Conservation (phyloP, 2,113 vertebrate species). For the Pipa parva region DNA sequence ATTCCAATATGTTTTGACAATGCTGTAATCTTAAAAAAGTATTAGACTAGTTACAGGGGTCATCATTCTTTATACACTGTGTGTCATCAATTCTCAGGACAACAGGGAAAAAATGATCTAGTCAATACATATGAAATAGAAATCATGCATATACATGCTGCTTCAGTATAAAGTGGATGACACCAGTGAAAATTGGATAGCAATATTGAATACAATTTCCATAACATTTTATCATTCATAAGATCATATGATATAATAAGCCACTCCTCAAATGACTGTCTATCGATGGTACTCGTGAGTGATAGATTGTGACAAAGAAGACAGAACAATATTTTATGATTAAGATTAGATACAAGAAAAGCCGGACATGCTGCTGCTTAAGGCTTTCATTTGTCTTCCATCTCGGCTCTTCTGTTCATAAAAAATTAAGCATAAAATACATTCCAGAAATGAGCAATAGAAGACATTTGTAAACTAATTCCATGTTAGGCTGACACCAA, state of each 20-base stretch:
- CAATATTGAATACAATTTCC: constrained; percentile 82
- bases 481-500: constrained; percentile 42
- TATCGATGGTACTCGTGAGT: constrained; percentile 77
- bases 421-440: constrained; percentile 49
- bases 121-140: constrained; percentile 99
- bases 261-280: constrained; percentile 92
- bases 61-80: constrained; percentile 98
- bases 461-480: constrained; percentile 51
- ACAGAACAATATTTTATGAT: constrained; percentile 87
- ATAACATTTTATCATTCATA: constrained; percentile 97
- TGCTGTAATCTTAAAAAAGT: constrained; percentile 92
- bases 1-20: constrained; percentile 93
- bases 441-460: constrained; percentile 46
- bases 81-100: constrained; percentile 99
- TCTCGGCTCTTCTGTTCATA: constrained; percentile 46
- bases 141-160: constrained; percentile 98
- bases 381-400: constrained; percentile 58
- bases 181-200: constrained; percentile 93
- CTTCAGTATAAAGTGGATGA: constrained; percentile 78
- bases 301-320: constrained; percentile 91
- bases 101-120: constrained; percentile 93
- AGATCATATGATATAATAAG: constrained; percentile 86
- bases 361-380: constrained; percentile 61
- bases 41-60: constrained; percentile 89
- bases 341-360: constrained; percentile 84